phyloP scores from a whole-genome alignment of 2,113 vertebrate genomes.

The Ornithorhynchus anatinus region DNA sequence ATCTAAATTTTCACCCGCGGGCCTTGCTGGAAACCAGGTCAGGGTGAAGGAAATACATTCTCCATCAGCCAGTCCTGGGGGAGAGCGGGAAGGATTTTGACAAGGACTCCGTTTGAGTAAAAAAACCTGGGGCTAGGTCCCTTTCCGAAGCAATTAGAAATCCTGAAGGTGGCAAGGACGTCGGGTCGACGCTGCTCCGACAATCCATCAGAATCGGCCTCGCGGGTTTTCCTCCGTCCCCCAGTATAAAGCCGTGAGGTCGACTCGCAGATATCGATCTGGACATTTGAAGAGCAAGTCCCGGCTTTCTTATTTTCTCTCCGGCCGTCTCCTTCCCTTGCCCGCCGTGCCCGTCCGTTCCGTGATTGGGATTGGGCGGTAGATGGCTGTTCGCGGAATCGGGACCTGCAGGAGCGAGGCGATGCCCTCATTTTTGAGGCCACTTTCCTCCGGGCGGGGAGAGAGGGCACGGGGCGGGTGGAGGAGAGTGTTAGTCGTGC shows the following conservation, averaged over 20 bases:
- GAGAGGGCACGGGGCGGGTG: neutral
- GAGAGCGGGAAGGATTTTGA: conserved; percentile 56
- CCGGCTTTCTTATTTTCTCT: too few relatives aligned
- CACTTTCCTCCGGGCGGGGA: neutral
- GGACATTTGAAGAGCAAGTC: too few relatives aligned
- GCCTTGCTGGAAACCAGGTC: conserved; percentile 60
- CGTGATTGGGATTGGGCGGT: neutral
- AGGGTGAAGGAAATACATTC: conserved; percentile 3
- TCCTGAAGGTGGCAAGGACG: too few relatives aligned
- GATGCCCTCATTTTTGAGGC: neutral
- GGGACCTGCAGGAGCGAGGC: neutral
- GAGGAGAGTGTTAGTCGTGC: neutral
- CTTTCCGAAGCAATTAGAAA: conserved; percentile 32
- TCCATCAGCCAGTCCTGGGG: conserved; percentile 38
- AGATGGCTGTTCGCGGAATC: neutral
- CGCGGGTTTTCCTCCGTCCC: too few relatives aligned
- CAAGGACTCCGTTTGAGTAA: conserved; percentile 51
- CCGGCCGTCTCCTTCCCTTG: too few relatives aligned
- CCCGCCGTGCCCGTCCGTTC: too few relatives aligned
- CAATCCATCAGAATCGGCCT: too few relatives aligned
- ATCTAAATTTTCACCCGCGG: conserved; percentile 54
- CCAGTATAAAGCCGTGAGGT: too few relatives aligned
- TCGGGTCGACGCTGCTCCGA: too few relatives aligned
- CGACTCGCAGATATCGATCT: too few relatives aligned
- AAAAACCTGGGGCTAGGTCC: conserved; percentile 44